These are phyloP conservation scores for Ennomos quercinarius DNA, from an alignment of 2,888 invertebrate genomes.

Conservation along the genomic window DNA sequence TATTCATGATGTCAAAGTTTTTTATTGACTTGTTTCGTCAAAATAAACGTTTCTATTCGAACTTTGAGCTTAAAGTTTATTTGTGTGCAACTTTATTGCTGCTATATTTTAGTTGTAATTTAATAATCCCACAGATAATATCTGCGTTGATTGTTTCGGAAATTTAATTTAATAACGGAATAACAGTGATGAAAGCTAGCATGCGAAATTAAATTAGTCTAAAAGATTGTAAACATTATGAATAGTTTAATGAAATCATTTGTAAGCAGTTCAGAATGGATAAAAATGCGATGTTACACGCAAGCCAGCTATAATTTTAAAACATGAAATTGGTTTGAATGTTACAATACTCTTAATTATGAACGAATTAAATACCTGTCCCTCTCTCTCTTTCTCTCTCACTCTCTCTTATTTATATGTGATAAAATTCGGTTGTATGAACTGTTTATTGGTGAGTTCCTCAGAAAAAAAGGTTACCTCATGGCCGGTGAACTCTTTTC, in stretches of 20 bases:
- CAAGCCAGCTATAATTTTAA: background rate
- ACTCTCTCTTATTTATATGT: no score
- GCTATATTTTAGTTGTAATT: constrained; percentile 27
- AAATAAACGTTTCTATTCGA: constrained; percentile 41
- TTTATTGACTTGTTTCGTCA: constrained; percentile 45
- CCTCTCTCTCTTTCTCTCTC: no score
- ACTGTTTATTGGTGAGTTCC: no score
- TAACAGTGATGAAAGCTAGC: constrained; percentile 45
- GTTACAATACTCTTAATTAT: no score
- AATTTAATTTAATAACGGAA: constrained; percentile 32
- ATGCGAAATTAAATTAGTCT: constrained; percentile 44
- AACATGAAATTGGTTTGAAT: no score
- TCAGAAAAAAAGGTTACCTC: no score
- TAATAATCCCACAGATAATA: constrained; percentile 27
- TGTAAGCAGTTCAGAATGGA: constrained; percentile 11
- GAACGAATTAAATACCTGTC: no score
- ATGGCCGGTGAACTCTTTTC: no score
- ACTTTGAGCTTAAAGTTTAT: constrained; percentile 41
- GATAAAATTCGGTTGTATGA: no score
- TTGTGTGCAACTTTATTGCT: constrained; percentile 31
- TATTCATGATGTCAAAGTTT: constrained; percentile 48
- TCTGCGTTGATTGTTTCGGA: constrained; percentile 31
- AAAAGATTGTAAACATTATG: constrained; percentile 28
- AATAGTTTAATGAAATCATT: constrained; percentile 21
- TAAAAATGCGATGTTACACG: constrained; percentile 21